phyloP scores from a whole-genome alignment of 2,888 invertebrate species.

The Pammene aurita region DNA sequence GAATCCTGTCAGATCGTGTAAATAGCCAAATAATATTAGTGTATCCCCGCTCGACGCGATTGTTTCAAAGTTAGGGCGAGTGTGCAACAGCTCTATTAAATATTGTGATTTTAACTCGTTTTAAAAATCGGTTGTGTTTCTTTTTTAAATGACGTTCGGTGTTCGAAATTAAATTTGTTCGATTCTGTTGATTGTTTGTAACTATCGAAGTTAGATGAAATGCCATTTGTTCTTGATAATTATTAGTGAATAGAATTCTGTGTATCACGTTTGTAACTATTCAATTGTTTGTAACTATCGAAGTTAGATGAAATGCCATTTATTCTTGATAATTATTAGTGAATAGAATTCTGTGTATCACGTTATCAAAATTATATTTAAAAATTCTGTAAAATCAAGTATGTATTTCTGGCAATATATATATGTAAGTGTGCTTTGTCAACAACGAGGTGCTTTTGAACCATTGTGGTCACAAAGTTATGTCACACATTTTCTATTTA shows the following conservation, averaged over 20 bases:
- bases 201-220: conserved; percentile 23
- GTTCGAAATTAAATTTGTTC: conserved; percentile 14
- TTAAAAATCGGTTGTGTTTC: conserved; percentile 32
- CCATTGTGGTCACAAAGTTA: conserved; percentile 27
- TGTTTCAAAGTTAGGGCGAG: conserved; percentile 50
- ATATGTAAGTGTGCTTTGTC: conserved; percentile 26
- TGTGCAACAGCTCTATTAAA: conserved; percentile 53
- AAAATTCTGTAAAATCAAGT: conserved; percentile 2
- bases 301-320: conserved; percentile 27
- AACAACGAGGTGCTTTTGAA: conserved; percentile 25
- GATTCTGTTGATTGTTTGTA: conserved; percentile 30
- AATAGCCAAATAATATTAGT: neutral
- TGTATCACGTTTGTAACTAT: no score
- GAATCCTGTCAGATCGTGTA: conserved; percentile 1
- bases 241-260: conserved; percentile 21
- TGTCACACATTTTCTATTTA: conserved; percentile 5
- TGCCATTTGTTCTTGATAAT: conserved; percentile 20
- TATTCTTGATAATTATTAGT: conserved; percentile 18
- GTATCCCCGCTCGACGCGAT: conserved; percentile 7
- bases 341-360: conserved; percentile 28
- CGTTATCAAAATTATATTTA: conserved; percentile 11
- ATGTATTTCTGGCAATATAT: conserved; percentile 4
- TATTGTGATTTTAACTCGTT: conserved; percentile 32
- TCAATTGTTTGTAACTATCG: conserved; percentile 28
- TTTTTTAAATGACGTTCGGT: conserved; percentile 11